phyloP scores from a whole-genome alignment of 2,797 vertebrate species.

The Microhierax caerulescens region DNA sequence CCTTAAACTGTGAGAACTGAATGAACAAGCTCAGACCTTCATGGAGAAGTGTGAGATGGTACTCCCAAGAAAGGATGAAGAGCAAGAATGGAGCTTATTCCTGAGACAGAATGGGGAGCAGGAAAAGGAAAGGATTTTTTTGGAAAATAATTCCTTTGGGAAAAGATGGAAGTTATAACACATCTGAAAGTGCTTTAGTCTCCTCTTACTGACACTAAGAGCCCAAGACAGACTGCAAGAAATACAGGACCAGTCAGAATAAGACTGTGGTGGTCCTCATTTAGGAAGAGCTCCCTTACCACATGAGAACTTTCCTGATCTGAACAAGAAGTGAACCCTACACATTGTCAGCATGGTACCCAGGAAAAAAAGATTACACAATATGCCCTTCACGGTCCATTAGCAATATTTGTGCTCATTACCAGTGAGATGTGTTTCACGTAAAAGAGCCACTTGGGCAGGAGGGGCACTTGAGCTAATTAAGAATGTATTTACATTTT shows the following conservation, averaged over 20 bases:
- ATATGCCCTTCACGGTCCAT: conserved; percentile 49
- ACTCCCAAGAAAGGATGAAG: not conserved
- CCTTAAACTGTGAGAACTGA: not conserved
- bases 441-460: conserved; percentile 63
- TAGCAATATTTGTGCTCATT: conserved; percentile 72
- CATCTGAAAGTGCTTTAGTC: not conserved
- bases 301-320: not conserved
- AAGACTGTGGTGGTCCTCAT: not conserved
- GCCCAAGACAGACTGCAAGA: not conserved
- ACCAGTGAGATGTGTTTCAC: conserved; percentile 64
- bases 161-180: not conserved
- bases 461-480: conserved; percentile 76
- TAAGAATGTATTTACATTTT: conserved; percentile 79
- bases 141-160: not conserved
- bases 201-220: not conserved
- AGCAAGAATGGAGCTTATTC: not conserved
- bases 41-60: not conserved
- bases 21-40: not conserved
- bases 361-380: conserved; percentile 21
- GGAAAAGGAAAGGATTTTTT: not conserved
- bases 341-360: not conserved
- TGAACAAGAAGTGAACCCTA: not conserved
- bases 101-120: not conserved
- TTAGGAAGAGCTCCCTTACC: not conserved
- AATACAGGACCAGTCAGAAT: not conserved